Conservation (phyloP, 1,140 invertebrate genomes). For the Sinonovacula constricta region DNA sequence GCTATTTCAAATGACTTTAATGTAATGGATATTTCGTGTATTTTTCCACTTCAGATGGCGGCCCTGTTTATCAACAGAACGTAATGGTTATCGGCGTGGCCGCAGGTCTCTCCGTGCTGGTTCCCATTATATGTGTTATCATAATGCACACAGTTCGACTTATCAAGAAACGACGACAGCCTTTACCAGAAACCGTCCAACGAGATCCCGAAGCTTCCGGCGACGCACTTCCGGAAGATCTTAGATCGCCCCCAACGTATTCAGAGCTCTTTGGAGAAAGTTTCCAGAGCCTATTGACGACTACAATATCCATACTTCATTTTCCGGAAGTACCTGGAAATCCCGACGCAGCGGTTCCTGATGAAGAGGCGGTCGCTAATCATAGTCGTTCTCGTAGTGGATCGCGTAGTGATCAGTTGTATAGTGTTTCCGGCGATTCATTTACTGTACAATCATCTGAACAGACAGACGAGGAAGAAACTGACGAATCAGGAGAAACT, state of each 20-base stretch:
- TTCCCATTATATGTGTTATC: slow-evolving; percentile 27
- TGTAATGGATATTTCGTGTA: no score
- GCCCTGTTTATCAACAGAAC: slow-evolving; percentile 14
- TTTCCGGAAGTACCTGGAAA: background rate
- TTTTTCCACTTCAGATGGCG: no score
- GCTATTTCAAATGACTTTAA: no score
- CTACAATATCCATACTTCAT: background rate
- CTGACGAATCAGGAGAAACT: no score
- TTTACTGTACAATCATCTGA: no score
- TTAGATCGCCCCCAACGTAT: slow-evolving; percentile 32
- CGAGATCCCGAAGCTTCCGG: slow-evolving; percentile 20
- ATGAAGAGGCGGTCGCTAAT: background rate
- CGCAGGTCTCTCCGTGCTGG: slow-evolving; percentile 20
- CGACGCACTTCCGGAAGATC: slow-evolving; percentile 11
- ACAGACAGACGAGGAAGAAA: no score
- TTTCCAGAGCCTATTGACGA: background rate
- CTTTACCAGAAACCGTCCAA: background rate
- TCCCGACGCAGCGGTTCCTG: background rate
- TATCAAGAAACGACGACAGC: background rate
- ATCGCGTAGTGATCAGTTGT: background rate
- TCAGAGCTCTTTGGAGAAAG: slow-evolving; percentile 16
- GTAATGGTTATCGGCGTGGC: slow-evolving; percentile 29
- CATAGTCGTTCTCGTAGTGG: background rate
- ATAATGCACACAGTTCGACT: slow-evolving; percentile 27
- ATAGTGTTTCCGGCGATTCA: no score